phyloP scores from a whole-genome alignment of 2,113 vertebrate genomes.

The Capricornis sumatraensis region DNA sequence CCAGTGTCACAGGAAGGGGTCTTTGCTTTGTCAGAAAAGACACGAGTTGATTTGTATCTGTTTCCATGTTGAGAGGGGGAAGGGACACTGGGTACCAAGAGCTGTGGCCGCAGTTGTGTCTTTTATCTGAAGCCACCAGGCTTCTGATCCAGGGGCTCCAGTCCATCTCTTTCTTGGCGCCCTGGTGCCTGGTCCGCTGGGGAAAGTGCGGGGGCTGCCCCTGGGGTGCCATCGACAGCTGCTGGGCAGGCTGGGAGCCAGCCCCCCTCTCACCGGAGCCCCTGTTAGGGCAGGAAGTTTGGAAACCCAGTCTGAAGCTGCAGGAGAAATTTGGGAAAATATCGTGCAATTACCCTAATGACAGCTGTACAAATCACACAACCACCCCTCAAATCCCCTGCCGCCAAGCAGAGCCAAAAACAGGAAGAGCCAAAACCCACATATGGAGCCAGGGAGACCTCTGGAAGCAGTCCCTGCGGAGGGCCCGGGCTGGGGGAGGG shows the following conservation, averaged over 20 bases:
- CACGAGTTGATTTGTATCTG: background rate
- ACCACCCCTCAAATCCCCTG: conserved; percentile 58
- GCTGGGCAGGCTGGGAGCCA: conserved; percentile 43
- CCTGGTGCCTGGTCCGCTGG: background rate
- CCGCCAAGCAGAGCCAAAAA: conserved; percentile 49
- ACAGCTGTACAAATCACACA: conserved; percentile 75
- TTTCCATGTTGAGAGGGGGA: background rate
- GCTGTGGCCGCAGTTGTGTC: background rate
- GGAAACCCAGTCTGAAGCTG: conserved; percentile 66
- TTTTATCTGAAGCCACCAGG: background rate
- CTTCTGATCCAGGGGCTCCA: background rate
- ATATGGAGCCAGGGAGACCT: conserved; percentile 67
- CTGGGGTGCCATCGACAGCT: conserved; percentile 25
- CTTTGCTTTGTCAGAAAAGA: background rate
- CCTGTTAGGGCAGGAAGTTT: conserved; percentile 65
- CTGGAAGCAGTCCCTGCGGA: conserved; percentile 48
- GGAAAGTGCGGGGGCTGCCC: background rate
- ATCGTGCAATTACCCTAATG: conserved; percentile 74
- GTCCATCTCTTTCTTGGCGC: background rate
- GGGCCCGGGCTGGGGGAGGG: background rate
- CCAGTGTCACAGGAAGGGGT: background rate
- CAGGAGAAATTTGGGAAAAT: conserved; percentile 74
- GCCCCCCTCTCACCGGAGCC: conserved; percentile 20
- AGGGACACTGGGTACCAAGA: background rate
- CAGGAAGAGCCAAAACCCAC: conserved; percentile 69